Evolutionary conservation across 2,113 vertebrate species (phyloP).

Genomic region (Aplodontia rufa): DNA sequence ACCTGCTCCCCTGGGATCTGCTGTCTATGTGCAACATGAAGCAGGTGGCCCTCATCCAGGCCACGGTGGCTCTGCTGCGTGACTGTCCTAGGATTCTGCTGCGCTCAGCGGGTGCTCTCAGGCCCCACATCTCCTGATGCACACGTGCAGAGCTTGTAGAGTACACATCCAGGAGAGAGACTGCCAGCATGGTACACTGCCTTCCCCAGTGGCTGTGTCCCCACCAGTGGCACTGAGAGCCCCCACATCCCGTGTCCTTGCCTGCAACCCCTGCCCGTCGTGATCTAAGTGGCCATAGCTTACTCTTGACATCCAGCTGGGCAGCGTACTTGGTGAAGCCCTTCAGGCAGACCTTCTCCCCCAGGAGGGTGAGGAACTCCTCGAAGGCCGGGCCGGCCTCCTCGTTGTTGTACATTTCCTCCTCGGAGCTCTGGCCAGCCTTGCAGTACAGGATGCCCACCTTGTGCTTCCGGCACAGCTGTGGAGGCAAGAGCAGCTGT

Average conservation of each 20-base stretch:
- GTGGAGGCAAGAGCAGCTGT: not conserved
- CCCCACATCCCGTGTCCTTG: rapidly evolving
- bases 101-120: rapidly evolving
- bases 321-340: constrained; percentile 94
- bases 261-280: rapidly evolving
- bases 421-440: constrained; percentile 94
- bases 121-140: rapidly evolving
- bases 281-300: constrained; percentile 66
- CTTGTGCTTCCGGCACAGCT: constrained; percentile 96
- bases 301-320: constrained; percentile 97
- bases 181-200: rapidly evolving
- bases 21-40: not conserved
- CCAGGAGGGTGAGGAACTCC: constrained; percentile 92
- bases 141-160: rapidly evolving
- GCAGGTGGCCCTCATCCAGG: not conserved
- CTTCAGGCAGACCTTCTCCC: constrained; percentile 90
- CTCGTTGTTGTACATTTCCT: constrained; percentile 99
- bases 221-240: rapidly evolving
- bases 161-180: rapidly evolving
- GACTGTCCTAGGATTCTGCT: rapidly evolving
- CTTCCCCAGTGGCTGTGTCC: not conserved
- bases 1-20: not conserved
- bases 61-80: rapidly evolving
- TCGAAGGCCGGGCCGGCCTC: constrained; percentile 90
- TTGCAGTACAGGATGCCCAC: constrained; percentile 96